Conservation (phyloP, 2,113 vertebrate species). For the Myanophis thanlyinensis region DNA sequence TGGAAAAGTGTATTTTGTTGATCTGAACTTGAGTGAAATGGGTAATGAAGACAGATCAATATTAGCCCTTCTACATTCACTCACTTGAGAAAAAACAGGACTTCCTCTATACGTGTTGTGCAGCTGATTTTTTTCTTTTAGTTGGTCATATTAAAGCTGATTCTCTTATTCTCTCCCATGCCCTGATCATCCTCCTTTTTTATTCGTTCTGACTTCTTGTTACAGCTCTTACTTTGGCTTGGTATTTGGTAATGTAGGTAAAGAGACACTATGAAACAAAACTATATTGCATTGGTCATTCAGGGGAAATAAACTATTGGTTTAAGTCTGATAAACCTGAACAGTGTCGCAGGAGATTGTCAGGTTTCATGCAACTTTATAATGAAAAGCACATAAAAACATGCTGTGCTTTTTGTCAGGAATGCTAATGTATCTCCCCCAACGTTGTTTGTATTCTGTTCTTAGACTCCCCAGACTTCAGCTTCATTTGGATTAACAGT, state of each 20-base stretch:
- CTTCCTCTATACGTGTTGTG: fast-evolving
- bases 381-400: background rate
- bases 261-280: background rate
- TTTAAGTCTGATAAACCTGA: background rate
- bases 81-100: constrained; percentile 22
- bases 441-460: background rate
- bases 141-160: background rate
- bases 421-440: background rate
- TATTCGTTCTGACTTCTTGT: background rate
- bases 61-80: constrained; percentile 54
- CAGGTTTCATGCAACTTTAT: background rate
- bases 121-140: background rate
- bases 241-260: background rate
- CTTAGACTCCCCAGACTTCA: background rate
- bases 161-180: background rate
- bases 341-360: background rate
- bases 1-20: constrained; percentile 84
- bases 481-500: background rate
- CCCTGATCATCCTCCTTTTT: background rate
- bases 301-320: background rate
- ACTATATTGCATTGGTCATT: background rate
- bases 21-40: constrained; percentile 87
- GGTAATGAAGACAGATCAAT: constrained; percentile 83
- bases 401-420: background rate
- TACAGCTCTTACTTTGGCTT: background rate